Evolutionary conservation across 2,888 invertebrate genomes (phyloP).

Genomic region (Poecilus cupreus): DNA sequence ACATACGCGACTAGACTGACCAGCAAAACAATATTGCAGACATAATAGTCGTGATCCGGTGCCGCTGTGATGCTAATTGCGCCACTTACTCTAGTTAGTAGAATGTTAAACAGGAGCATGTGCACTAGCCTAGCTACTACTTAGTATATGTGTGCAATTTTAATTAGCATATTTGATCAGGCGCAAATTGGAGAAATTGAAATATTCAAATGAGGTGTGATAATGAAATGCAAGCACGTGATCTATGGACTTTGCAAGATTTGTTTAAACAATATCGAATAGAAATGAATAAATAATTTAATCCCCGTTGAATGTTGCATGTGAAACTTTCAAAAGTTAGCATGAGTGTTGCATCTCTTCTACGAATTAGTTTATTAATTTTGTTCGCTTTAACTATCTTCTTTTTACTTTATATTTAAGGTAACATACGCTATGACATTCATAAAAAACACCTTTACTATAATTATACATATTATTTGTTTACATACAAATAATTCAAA

Average conservation of each 20-base stretch:
- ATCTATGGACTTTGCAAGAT: neutral
- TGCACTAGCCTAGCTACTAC: neutral
- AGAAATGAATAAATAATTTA: too few relatives aligned
- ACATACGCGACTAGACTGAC: constrained; percentile 31
- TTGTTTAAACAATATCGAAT: too few relatives aligned
- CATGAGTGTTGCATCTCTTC: neutral
- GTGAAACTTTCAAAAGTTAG: too few relatives aligned
- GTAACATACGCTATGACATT: too few relatives aligned
- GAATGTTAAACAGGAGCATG: constrained; percentile 43
- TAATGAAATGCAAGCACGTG: neutral
- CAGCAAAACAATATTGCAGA: constrained; percentile 19
- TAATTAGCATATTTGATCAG: constrained; percentile 29
- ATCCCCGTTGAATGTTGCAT: too few relatives aligned
- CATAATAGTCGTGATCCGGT: constrained; percentile 45
- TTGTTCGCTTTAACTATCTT: neutral
- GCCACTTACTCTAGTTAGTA: constrained; percentile 37
- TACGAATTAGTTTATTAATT: neutral
- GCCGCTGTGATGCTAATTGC: constrained; percentile 36
- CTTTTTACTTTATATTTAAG: neutral
- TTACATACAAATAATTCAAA: too few relatives aligned
- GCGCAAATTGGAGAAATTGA: constrained; percentile 16
- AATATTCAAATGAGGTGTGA: neutral
- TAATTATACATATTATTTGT: too few relatives aligned
- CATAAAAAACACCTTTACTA: too few relatives aligned
- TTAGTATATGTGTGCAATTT: constrained; percentile 1